Percentiles rank a stretch among this genome's conserved stretches.
phyloP scores from a whole-genome alignment of 2,888 invertebrate species.

The Melinopterus prodromus region DNA sequence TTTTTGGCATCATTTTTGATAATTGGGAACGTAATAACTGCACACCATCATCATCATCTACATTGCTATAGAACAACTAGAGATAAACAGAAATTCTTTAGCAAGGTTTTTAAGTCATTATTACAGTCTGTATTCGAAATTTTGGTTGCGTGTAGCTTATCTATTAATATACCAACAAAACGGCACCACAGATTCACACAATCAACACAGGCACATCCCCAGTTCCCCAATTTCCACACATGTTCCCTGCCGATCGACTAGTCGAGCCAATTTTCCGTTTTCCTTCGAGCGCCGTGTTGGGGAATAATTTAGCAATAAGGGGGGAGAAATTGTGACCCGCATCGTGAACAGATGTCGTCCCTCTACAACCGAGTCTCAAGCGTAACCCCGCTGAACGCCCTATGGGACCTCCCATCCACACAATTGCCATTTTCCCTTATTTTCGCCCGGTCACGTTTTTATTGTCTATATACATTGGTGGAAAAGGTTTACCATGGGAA shows the following conservation, averaged over 20 bases:
- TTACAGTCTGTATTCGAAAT: no score
- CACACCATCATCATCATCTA: no score
- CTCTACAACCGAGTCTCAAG: not conserved
- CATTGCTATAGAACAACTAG: no score
- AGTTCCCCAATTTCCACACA: no score
- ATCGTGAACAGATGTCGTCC: not conserved
- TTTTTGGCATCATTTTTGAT: no score
- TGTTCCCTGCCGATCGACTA: not conserved
- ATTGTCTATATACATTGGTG: not conserved
- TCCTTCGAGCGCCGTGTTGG: not conserved
- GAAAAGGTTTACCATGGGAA: not conserved
- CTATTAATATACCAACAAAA: no score
- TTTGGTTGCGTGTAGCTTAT: no score
- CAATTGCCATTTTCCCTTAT: not conserved
- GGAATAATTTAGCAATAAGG: slow-evolving; percentile 4
- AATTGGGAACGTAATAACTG: no score
- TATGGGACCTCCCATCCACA: not conserved
- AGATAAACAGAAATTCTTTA: no score
- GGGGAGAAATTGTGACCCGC: not conserved
- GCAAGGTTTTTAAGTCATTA: no score
- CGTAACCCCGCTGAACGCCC: not conserved
- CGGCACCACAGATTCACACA: no score
- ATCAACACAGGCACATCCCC: no score
- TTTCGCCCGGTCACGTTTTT: slow-evolving; percentile 4
- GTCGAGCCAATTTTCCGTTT: not conserved